Evolutionary conservation across 92 coral and sea anemone species (phyloP).

Genomic region (Porites cylindrica): DNA sequence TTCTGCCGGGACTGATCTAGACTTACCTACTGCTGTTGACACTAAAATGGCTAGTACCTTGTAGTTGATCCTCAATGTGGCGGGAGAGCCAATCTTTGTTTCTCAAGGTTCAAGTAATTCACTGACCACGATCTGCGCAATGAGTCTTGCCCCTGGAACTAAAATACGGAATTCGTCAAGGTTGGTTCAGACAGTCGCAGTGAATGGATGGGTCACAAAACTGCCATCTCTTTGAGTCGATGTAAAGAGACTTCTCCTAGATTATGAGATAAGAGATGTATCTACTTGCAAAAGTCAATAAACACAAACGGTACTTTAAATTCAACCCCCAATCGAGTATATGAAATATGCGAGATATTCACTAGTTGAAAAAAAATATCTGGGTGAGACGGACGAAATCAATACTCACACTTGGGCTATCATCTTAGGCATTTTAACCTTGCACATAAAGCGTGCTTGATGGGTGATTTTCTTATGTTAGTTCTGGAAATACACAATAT

Average conservation of each 20-base stretch:
- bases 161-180: constrained; percentile 13
- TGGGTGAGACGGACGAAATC: constrained; percentile 38
- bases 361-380: constrained; percentile 7
- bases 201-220: neutral
- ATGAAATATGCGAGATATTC: constrained; percentile 36
- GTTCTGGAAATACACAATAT: neutral
- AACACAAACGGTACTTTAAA: neutral
- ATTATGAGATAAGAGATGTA: constrained; percentile 27
- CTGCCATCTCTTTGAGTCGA: neutral
- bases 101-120: neutral
- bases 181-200: constrained; percentile 3
- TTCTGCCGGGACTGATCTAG: too few relatives aligned
- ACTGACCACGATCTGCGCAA: neutral
- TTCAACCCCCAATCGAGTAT: neutral
- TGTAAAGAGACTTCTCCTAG: neutral
- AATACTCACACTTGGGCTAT: neutral
- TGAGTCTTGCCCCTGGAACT: neutral
- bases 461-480: neutral
- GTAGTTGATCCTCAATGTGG: neutral
- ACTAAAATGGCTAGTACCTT: too few relatives aligned
- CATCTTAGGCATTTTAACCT: neutral
- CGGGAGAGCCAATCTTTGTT: neutral
- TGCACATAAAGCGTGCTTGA: neutral
- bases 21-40: too few relatives aligned
- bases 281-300: constrained; percentile 23